Percentiles rank a stretch among this genome's conserved stretches.
phyloP scores from a whole-genome alignment of 2,113 vertebrate species.

The Malurus alboscapulatus region DNA sequence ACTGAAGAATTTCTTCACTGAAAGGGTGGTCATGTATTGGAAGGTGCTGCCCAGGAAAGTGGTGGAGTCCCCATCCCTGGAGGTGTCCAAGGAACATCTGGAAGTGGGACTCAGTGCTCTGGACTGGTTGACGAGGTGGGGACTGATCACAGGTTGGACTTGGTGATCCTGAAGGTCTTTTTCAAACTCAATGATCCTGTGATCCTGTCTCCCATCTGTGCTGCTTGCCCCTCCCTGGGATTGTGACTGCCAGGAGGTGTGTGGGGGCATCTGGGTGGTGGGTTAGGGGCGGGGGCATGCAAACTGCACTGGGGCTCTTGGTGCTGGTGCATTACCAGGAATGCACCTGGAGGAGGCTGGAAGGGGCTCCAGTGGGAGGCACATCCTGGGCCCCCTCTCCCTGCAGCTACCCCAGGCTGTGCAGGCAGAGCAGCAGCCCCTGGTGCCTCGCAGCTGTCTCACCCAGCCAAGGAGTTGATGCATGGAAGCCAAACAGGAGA shows the following conservation, averaged over 20 bases:
- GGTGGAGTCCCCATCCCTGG: background rate
- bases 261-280: background rate
- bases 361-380: background rate
- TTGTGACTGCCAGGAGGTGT: background rate
- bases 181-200: background rate
- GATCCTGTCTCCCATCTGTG: background rate
- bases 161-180: background rate
- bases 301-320: background rate
- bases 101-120: background rate
- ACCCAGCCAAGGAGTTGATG: background rate
- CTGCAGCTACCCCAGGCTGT: background rate
- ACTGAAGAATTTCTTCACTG: background rate
- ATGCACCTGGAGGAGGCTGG: background rate
- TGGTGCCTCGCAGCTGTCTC: background rate
- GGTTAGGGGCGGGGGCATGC: background rate
- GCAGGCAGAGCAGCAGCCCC: background rate
- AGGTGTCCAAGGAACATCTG: background rate
- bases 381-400: background rate
- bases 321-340: background rate
- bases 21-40: background rate
- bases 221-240: accelerated
- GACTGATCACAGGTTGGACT: background rate
- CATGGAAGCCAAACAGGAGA: background rate
- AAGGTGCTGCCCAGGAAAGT: background rate
- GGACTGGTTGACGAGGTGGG: background rate